Conservation (phyloP, 2,888 invertebrate genomes). For the Drosophila aldrichi region DNA sequence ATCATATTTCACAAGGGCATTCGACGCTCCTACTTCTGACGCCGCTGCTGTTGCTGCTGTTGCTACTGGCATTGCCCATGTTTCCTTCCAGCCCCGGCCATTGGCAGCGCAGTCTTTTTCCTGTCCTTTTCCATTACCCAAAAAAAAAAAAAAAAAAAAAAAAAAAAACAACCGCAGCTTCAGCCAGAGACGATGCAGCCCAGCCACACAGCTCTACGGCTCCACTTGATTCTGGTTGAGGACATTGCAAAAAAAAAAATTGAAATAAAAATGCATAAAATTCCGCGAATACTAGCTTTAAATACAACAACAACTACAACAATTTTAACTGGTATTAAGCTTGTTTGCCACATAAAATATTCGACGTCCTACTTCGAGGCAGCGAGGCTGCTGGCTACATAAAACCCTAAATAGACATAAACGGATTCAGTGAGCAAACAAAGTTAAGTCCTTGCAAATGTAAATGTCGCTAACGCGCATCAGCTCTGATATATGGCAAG, state of each 20-base stretch:
- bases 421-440: background rate
- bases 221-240: slow-evolving; percentile 12
- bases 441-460: background rate
- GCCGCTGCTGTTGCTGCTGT: slow-evolving; percentile 2
- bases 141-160: background rate
- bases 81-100: slow-evolving; percentile 22
- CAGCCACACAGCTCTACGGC: slow-evolving; percentile 12
- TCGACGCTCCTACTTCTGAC: slow-evolving; percentile 26
- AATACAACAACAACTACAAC: slow-evolving; percentile 39
- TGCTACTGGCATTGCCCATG: slow-evolving; percentile 16
- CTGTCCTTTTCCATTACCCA: slow-evolving; percentile 54
- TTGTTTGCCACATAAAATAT: slow-evolving; percentile 3
- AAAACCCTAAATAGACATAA: slow-evolving; percentile 1
- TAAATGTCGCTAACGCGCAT: background rate
- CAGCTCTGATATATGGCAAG: too few species aligned
- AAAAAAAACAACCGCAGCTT: slow-evolving; percentile 15
- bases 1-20: slow-evolving; percentile 77
- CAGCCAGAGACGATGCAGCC: slow-evolving; percentile 9
- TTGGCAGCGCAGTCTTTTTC: slow-evolving; percentile 25
- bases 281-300: slow-evolving; percentile 43
- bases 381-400: background rate
- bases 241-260: slow-evolving; percentile 48
- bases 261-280: slow-evolving; percentile 63
- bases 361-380: background rate
- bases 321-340: background rate